Base-by-base conservation (phyloP, 2,797 vertebrate species). In the Sitta carolinensis region DNA sequence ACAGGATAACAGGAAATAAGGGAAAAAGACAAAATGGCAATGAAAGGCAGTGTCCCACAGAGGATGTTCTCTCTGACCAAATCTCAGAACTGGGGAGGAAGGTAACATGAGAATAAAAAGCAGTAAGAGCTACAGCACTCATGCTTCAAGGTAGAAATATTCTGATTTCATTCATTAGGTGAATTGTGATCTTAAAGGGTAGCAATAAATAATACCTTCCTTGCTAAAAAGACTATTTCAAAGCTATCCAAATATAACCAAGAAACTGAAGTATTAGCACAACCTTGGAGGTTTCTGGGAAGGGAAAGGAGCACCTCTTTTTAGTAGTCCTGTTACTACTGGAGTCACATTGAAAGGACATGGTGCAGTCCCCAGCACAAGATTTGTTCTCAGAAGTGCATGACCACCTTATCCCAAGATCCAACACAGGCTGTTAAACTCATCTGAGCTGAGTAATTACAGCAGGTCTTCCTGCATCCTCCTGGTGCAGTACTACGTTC, bases 341-440 rank as follows among this genome's bases (percentile, higher is more conserved):
- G 40, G 8, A 52, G 32, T 34, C 29, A 6, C 13, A 16, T 14
- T 0, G 5, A 69, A 74, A n/a, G 16, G 29, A 52, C 55, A 19
- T 2, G 1, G 45, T 18, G 11, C n/a, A 63, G 50, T 66, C 29
- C 32, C 43, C 77, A 0, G 0, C 29, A 74, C 9, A n/a, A 47
- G 47, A 13, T 29, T 78, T 82, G 50, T 32, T 68, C 58, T 57
- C 43, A 57, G 36, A 87, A 74, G 27, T 9, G 19, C 40, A 7
- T 13, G 43, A 27, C 10, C 54, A 72, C 0, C 0, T 57, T 23
- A 48, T 12, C 19, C 54, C 1, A 1, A 67, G 57, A 59, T 47
- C 30, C 16, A 6, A 7, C 21, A 30, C 13, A 38, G 58, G 54
- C 27, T 74, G 4, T 32, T 47, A 40, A 16, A 21, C 36, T 64